Evolutionary conservation across 2,888 invertebrate species (phyloP).

Genomic region (Ichneumoninae sp.): DNA sequence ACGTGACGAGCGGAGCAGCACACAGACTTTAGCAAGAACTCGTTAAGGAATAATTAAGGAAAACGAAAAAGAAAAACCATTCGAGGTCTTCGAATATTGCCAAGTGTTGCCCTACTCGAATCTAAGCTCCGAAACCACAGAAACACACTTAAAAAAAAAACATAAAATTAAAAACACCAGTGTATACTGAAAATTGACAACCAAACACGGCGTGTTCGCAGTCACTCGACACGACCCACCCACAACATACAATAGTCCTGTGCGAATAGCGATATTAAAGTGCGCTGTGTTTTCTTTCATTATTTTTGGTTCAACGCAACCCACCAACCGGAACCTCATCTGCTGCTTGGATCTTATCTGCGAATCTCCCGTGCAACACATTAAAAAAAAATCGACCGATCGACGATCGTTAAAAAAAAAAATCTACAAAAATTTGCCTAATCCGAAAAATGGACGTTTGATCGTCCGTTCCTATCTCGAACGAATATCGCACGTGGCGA

Average conservation of each 20-base stretch:
- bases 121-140: background rate
- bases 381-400: conserved; percentile 67
- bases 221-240: background rate
- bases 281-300: conserved; percentile 74
- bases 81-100: conserved; percentile 53
- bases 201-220: background rate
- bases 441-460: conserved; percentile 28
- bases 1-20: background rate
- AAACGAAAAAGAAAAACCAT: background rate
- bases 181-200: background rate
- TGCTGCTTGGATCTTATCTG: conserved; percentile 66
- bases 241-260: background rate
- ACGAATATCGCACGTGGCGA: conserved; percentile 67
- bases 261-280: conserved; percentile 71
- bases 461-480: conserved; percentile 35
- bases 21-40: background rate
- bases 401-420: conserved; percentile 66
- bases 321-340: conserved; percentile 62
- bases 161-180: background rate
- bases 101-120: conserved; percentile 63
- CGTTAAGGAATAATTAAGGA: background rate
- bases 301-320: conserved; percentile 67
- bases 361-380: conserved; percentile 2
- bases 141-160: background rate
- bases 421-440: background rate